Conservation (phyloP, 2,797 vertebrate genomes). For the Gorsachius magnificus region DNA sequence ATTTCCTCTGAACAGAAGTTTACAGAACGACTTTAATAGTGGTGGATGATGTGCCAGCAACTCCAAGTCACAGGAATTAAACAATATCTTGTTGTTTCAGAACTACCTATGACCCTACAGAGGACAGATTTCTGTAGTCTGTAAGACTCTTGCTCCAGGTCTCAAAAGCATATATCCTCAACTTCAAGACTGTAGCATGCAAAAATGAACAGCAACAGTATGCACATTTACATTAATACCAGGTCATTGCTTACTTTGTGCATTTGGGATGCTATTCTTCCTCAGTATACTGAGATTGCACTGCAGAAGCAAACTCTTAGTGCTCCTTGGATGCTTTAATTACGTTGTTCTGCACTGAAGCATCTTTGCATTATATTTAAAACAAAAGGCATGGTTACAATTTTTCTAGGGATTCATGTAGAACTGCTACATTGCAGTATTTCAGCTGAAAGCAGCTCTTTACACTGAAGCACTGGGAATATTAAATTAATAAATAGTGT, state of each 20-base stretch:
- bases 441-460: background rate
- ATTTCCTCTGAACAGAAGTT: background rate
- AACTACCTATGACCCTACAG: background rate
- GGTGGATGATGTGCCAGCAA: background rate
- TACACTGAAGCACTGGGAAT: background rate
- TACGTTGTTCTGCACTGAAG: rapidly evolving
- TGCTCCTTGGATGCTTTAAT: background rate
- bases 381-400: background rate
- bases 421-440: background rate
- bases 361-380: background rate
- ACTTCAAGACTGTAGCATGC: background rate
- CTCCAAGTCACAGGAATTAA: background rate
- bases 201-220: background rate
- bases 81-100: background rate
- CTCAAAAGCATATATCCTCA: background rate
- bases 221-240: background rate
- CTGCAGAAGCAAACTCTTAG: background rate
- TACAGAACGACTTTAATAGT: background rate
- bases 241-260: background rate
- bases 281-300: background rate
- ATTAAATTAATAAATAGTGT: background rate
- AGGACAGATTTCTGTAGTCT: background rate
- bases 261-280: background rate
- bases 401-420: background rate
- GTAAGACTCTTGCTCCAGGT: background rate